phyloP scores from a whole-genome alignment of 2,113 vertebrate genomes.

The Gasterosteus aculeatus region DNA sequence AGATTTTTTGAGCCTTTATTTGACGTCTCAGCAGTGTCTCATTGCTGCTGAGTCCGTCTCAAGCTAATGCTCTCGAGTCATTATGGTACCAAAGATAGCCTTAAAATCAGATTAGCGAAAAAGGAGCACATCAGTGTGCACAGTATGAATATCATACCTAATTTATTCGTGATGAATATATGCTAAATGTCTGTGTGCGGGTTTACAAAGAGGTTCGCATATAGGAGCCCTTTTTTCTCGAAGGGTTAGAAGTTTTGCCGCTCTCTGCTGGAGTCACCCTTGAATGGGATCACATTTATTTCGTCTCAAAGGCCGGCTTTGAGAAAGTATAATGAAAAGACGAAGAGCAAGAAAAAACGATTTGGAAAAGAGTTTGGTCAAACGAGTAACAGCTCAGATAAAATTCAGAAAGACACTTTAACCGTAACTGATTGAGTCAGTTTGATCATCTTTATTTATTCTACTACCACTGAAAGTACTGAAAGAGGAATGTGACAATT shows the following conservation, averaged over 20 bases:
- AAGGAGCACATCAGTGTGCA: not conserved
- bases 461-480: not conserved
- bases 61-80: conserved; percentile 43
- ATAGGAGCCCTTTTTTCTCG: conserved; percentile 18
- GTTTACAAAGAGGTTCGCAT: not conserved
- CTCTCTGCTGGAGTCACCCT: conserved; percentile 22
- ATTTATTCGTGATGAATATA: conserved; percentile 43
- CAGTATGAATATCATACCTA: conserved; percentile 24
- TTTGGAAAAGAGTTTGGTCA: conserved; percentile 19
- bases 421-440: not conserved
- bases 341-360: not conserved
- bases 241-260: conserved; percentile 11
- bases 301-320: conserved; percentile 10
- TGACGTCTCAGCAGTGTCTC: conserved; percentile 36
- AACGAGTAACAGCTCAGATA: not conserved
- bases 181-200: not conserved
- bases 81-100: conserved; percentile 46
- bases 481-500: too few species aligned
- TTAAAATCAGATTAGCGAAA: conserved; percentile 48
- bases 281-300: conserved; percentile 25
- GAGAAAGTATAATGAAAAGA: conserved; percentile 27
- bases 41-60: conserved; percentile 31
- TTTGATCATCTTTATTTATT: not conserved
- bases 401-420: not conserved
- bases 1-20: conserved; percentile 44